Conservation (phyloP, 2,113 vertebrate genomes). For the Eptatretus burgeri region DNA sequence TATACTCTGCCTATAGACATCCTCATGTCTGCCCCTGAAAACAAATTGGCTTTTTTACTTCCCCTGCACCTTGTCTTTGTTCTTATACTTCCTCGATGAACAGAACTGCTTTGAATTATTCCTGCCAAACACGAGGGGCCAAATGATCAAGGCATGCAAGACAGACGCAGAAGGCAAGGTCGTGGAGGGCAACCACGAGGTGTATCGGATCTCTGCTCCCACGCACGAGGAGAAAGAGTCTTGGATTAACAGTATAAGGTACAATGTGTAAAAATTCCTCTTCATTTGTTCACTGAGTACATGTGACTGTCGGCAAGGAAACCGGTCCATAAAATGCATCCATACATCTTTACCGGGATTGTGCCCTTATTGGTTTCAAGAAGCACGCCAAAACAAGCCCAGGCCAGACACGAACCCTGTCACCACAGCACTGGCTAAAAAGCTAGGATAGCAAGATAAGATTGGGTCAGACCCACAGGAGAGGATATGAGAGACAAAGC, state of each 20-base stretch:
- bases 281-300: not conserved
- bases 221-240: constrained; percentile 67
- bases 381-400: too few species aligned
- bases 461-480: too few species aligned
- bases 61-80: not conserved
- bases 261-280: constrained; percentile 9
- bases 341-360: not conserved
- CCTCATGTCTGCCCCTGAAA: too few species aligned
- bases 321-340: not conserved
- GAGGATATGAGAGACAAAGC: too few species aligned
- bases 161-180: constrained; percentile 75
- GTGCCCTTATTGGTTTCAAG: not conserved
- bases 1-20: too few species aligned
- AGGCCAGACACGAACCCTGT: too few species aligned
- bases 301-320: not conserved
- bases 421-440: too few species aligned
- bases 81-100: rapidly evolving
- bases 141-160: constrained; percentile 94
- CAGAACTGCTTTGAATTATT: constrained; percentile 96
- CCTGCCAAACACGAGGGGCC: constrained; percentile 85
- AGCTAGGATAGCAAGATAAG: too few species aligned
- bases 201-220: constrained; percentile 80
- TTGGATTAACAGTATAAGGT: constrained; percentile 97
- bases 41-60: too few species aligned
- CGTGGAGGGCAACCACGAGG: constrained; percentile 90